Evolutionary conservation across 2,797 vertebrate species (phyloP).

Genomic region (Alcedo atthis): DNA sequence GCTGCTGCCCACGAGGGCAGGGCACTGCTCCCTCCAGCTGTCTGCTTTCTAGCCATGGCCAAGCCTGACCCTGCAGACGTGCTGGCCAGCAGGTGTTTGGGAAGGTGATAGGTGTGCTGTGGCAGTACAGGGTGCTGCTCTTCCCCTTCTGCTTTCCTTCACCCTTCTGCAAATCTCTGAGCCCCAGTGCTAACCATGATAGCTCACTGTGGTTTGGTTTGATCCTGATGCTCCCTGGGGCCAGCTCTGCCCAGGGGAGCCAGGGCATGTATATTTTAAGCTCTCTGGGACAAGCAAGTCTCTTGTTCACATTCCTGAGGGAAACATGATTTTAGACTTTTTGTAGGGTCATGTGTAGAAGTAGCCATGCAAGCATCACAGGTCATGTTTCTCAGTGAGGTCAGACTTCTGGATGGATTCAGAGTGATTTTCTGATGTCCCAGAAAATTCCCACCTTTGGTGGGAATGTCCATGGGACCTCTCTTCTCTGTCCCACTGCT

Average conservation of each 20-base stretch:
- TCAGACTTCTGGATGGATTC: background rate
- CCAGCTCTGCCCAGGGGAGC: background rate
- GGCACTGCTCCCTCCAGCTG: background rate
- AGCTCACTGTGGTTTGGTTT: background rate
- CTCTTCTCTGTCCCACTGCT: background rate
- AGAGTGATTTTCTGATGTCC: rapidly evolving
- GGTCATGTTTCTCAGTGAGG: background rate
- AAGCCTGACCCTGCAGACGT: rapidly evolving
- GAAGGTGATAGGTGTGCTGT: background rate
- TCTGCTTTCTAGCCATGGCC: background rate
- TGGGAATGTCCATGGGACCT: background rate
- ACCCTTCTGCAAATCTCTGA: background rate
- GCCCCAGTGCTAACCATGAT: rapidly evolving
- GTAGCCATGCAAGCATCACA: background rate
- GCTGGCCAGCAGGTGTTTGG: background rate
- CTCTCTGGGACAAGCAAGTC: background rate
- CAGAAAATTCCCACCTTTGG: background rate
- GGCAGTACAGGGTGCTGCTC: background rate
- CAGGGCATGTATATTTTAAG: background rate
- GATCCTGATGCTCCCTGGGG: background rate
- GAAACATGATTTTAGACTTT: background rate
- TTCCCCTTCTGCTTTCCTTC: background rate
- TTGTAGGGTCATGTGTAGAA: rapidly evolving
- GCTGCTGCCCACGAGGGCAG: rapidly evolving
- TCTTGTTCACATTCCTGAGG: background rate